Percentiles rank a stretch among this genome's conserved stretches.
These are phyloP conservation scores for Poeciliopsis presidionis DNA, from an alignment of 2,797 vertebrate species.

Conservation along the genomic window DNA sequence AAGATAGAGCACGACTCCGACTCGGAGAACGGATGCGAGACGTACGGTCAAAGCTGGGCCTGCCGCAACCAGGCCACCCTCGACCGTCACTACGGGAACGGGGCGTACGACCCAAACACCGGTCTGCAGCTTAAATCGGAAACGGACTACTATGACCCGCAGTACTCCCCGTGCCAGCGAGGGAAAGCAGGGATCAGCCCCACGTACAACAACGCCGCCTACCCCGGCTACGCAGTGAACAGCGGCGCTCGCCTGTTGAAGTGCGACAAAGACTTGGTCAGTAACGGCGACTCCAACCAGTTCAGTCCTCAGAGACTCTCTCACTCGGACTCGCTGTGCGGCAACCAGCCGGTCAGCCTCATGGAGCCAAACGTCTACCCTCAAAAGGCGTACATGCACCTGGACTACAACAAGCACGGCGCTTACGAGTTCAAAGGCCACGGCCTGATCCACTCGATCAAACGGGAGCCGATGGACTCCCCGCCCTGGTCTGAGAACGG, in stretches of 20 bases:
- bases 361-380: constrained; percentile 77
- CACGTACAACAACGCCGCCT: constrained; percentile 78
- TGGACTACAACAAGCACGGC: constrained; percentile 77
- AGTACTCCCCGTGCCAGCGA: constrained; percentile 84
- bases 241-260: constrained; percentile 76
- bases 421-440: constrained; percentile 85
- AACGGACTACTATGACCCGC: constrained; percentile 76
- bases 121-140: constrained; percentile 88
- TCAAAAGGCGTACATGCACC: constrained; percentile 80
- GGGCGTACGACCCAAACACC: constrained; percentile 69
- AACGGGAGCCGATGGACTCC: constrained; percentile 91
- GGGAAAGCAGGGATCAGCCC: constrained; percentile 80
- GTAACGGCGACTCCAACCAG: constrained; percentile 53
- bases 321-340: constrained; percentile 79
- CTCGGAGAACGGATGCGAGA: constrained; percentile 83
- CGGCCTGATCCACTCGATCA: constrained; percentile 86
- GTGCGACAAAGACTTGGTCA: constrained; percentile 74
- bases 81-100: constrained; percentile 71
- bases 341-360: constrained; percentile 77
- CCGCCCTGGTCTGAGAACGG: constrained; percentile 78
- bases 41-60: constrained; percentile 81
- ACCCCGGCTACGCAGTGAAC: constrained; percentile 72
- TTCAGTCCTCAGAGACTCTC: constrained; percentile 79
- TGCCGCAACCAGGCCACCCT: constrained; percentile 68
- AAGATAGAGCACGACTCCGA: constrained; percentile 91